Conservation (phyloP, 37 sponge, comb jelly and placozoan species). For the Lycopodina hypogea region DNA sequence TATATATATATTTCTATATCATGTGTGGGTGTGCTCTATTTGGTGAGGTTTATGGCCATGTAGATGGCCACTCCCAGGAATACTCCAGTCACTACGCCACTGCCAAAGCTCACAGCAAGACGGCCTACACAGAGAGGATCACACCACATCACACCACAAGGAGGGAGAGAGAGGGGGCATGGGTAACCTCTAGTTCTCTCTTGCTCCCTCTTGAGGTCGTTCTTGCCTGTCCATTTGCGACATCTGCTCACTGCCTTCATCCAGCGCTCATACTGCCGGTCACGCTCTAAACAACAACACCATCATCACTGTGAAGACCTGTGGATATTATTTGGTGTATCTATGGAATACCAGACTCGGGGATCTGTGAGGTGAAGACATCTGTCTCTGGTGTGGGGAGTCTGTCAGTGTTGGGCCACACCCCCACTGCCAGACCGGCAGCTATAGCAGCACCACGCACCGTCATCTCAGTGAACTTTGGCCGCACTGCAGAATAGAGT, state of each 20-base stretch:
- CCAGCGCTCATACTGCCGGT: slow-evolving; percentile 63
- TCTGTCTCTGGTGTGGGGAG: slow-evolving; percentile 59
- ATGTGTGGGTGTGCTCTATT: background rate
- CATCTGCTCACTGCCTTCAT: slow-evolving; percentile 87
- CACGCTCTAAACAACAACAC: slow-evolving; percentile 3
- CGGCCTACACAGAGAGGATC: background rate
- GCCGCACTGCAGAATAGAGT: slow-evolving; percentile 33
- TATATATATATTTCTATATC: too few relatives aligned
- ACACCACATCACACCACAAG: background rate
- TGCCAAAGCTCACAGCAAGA: slow-evolving; percentile 8
- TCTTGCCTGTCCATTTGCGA: slow-evolving; percentile 61
- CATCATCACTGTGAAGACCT: background rate
- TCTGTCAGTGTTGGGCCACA: slow-evolving; percentile 37
- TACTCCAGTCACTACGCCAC: slow-evolving; percentile 28
- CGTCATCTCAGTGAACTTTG: slow-evolving; percentile 81
- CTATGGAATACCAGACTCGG: background rate
- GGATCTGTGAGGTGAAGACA: slow-evolving; percentile 41
- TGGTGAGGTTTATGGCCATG: slow-evolving; percentile 11
- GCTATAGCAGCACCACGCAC: slow-evolving; percentile 90
- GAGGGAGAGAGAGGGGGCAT: background rate
- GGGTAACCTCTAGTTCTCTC: background rate
- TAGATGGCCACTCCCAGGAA: slow-evolving; percentile 34
- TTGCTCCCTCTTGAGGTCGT: background rate
- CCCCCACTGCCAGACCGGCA: slow-evolving; percentile 77
- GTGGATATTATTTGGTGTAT: background rate